Percentiles rank a stretch among this genome's conserved stretches.
Conservation (phyloP, 2,888 invertebrate species). For the Marronus borbonicus region DNA sequence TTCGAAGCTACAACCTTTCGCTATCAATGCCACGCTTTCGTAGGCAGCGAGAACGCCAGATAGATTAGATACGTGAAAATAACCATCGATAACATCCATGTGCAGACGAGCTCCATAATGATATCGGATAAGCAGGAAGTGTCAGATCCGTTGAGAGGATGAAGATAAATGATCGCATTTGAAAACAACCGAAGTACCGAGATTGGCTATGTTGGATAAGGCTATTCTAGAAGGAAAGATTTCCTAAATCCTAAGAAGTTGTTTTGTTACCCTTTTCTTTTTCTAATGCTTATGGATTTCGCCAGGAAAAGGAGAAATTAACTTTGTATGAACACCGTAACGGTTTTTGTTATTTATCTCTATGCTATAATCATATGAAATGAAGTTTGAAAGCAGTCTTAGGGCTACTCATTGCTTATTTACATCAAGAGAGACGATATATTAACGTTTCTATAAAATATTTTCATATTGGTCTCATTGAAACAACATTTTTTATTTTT, state of each 20-base stretch:
- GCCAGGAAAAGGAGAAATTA: not conserved
- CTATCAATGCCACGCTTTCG: no score
- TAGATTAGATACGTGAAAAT: not conserved
- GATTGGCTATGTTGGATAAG: conserved; percentile 15
- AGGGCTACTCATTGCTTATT: no score
- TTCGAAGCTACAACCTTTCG: no score
- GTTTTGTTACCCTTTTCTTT: not conserved
- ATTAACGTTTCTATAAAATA: no score
- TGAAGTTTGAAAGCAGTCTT: no score
- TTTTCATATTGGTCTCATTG: no score
- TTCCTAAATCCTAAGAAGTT: not conserved
- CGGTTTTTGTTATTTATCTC: no score
- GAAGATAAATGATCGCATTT: conserved; percentile 32
- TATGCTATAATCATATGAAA: no score
- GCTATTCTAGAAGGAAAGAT: not conserved
- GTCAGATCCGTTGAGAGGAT: conserved; percentile 20
- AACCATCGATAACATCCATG: not conserved
- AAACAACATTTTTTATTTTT: no score
- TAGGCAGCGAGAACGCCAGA: no score
- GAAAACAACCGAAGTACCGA: conserved; percentile 25
- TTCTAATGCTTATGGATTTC: not conserved
- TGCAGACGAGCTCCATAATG: not conserved
- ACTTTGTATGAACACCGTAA: no score
- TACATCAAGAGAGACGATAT: no score
- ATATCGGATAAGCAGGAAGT: conserved; percentile 26